phyloP scores from a whole-genome alignment of 2,888 invertebrate genomes.

The Apodemia mormo region DNA sequence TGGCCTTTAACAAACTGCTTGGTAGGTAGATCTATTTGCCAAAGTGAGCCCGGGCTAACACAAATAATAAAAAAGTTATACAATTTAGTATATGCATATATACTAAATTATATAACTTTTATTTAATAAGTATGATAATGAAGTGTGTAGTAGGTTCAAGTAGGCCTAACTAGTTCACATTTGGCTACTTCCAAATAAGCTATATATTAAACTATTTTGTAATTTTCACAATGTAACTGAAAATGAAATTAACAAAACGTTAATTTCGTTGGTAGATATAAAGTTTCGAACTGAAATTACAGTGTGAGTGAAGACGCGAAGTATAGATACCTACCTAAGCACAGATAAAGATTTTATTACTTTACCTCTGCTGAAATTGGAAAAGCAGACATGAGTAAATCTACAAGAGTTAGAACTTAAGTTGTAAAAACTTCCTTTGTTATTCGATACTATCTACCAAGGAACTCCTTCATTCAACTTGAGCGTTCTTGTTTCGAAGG shows the following conservation, averaged over 20 bases:
- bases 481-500: conserved; percentile 48
- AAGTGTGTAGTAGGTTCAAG: too few species aligned
- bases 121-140: too few species aligned
- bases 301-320: conserved; percentile 3
- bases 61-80: too few species aligned
- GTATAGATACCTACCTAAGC: conserved; percentile 28
- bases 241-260: conserved; percentile 12
- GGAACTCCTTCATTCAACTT: conserved; percentile 65
- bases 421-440: conserved; percentile 80
- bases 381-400: conserved; percentile 67
- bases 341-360: conserved; percentile 54
- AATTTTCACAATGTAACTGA: neutral
- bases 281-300: conserved; percentile 19
- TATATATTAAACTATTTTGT: too few species aligned
- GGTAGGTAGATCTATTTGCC: too few species aligned
- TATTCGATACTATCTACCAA: conserved; percentile 69
- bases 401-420: conserved; percentile 59
- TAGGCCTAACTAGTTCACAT: too few species aligned
- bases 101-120: too few species aligned
- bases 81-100: too few species aligned
- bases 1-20: too few species aligned
- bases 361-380: conserved; percentile 69
- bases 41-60: too few species aligned
- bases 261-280: conserved; percentile 2
- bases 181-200: too few species aligned